Evolutionary conservation across 2,797 vertebrate species (phyloP).

Genomic region (Mormyrops attenuatus): DNA sequence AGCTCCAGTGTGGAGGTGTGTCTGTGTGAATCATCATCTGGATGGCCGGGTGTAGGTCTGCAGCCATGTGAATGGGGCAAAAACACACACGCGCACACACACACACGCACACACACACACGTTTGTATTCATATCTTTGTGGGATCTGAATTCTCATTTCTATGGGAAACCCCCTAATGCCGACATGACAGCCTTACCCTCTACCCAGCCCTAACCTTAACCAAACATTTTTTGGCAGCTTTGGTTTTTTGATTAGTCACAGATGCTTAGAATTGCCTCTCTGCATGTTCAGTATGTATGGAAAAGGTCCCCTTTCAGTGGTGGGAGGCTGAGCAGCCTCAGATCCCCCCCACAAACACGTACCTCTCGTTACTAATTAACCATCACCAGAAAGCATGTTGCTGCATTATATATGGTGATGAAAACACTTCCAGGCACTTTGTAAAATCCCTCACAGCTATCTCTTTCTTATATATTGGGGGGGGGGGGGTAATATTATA

Average conservation of each 20-base stretch:
- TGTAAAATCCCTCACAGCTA: neutral
- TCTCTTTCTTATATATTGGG: neutral
- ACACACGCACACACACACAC: neutral
- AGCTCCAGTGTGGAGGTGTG: slow-evolving; percentile 12
- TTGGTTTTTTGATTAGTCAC: neutral
- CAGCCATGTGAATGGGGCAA: neutral
- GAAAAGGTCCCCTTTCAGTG: neutral
- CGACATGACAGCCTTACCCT: neutral
- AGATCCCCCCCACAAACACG: neutral
- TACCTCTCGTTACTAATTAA: neutral
- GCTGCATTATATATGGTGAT: neutral
- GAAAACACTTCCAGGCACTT: neutral
- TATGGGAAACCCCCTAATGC: neutral
- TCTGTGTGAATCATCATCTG: slow-evolving; percentile 24
- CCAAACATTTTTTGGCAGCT: neutral
- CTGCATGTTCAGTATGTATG: neutral
- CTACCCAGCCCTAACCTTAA: neutral
- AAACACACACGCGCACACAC: neutral
- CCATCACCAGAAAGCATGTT: neutral
- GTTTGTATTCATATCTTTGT: neutral
- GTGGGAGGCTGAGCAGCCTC: neutral
- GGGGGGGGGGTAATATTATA: neutral
- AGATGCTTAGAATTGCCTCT: neutral
- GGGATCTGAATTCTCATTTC: neutral
- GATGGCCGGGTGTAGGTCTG: neutral